A percentile compares a stretch with the other conserved stretches of the same genome.
Evolutionary conservation across 35 echinoderm and acorn worm species (phyloP).

Genomic region (Acanthaster planci): DNA sequence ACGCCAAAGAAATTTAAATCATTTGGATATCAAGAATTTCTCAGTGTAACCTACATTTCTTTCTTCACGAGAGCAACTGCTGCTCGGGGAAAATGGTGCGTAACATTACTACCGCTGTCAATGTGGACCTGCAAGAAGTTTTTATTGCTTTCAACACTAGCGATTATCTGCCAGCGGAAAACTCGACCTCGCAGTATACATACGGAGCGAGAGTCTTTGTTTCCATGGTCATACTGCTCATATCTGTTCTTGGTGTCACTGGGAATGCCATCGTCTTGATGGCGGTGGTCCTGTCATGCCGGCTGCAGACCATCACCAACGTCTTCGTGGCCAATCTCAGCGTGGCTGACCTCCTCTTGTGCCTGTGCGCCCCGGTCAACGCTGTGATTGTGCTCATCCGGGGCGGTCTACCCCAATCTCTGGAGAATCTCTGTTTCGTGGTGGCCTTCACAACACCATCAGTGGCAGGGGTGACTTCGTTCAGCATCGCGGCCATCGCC

Average conservation of each 20-base stretch:
- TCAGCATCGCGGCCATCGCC: conserved; percentile 3
- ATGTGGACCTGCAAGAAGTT: too few species aligned
- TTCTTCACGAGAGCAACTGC: too few species aligned
- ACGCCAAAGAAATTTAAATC: too few species aligned
- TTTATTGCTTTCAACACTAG: too few species aligned
- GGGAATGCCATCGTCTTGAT: conserved; percentile 19
- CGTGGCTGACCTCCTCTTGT: neutral
- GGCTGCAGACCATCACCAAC: conserved; percentile 16
- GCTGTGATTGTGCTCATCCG: neutral
- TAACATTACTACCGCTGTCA: too few species aligned
- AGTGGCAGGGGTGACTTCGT: neutral
- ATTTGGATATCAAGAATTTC: too few species aligned
- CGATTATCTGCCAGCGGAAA: too few species aligned
- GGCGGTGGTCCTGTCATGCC: conserved; percentile 3
- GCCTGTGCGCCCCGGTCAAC: neutral
- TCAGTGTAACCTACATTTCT: too few species aligned
- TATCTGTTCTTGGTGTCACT: neutral
- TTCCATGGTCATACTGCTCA: neutral
- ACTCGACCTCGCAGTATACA: neutral
- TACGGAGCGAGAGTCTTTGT: neutral
- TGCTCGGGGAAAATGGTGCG: too few species aligned
- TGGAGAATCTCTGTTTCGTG: neutral
- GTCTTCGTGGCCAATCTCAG: conserved; percentile 22
- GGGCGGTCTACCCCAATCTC: neutral
- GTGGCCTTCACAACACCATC: neutral